A percentile compares a stretch with the other conserved stretches of the same genome.
These are phyloP conservation scores for Perdita meconis DNA, from an alignment of 2,888 invertebrate genomes.

Conservation along the genomic window DNA sequence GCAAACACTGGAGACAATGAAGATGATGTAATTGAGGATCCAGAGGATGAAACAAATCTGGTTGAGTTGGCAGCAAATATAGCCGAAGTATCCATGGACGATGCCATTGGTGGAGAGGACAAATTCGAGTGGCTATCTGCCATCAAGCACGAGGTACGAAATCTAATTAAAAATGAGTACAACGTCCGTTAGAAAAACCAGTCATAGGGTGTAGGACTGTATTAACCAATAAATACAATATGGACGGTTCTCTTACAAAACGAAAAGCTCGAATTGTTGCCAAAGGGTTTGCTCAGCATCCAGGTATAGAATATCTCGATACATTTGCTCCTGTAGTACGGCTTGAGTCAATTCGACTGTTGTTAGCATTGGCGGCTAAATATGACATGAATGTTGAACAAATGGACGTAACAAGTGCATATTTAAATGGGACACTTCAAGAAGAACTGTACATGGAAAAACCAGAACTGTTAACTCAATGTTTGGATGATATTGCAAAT, in stretches of 20 bases:
- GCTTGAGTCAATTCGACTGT: conserved; percentile 5
- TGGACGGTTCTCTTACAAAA: conserved; percentile 9
- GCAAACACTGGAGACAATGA: background rate
- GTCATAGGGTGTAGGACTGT: conserved; percentile 28
- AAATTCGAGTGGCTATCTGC: conserved; percentile 25
- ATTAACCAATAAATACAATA: conserved; percentile 22
- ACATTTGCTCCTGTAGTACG: conserved; percentile 15
- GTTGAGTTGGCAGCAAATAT: background rate
- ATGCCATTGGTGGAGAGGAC: conserved; percentile 3
- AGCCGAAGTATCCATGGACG: conserved; percentile 21
- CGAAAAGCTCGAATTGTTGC: conserved; percentile 29
- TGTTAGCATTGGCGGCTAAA: conserved; percentile 15
- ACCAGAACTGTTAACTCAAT: conserved; percentile 23
- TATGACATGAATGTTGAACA: conserved; percentile 14
- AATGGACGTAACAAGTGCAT: conserved; percentile 42
- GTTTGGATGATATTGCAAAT: conserved; percentile 9
- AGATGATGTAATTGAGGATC: background rate
- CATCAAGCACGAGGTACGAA: conserved; percentile 26
- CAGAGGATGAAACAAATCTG: background rate
- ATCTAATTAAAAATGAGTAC: conserved; percentile 21
- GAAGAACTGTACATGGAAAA: conserved; percentile 34
- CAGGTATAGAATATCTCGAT: conserved; percentile 19
- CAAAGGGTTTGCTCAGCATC: conserved; percentile 10
- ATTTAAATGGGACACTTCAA: conserved; percentile 25
- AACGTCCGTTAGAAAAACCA: conserved; percentile 9